Base-by-base conservation (phyloP, 2,797 vertebrate species). In the Trachurus trachurus region DNA sequence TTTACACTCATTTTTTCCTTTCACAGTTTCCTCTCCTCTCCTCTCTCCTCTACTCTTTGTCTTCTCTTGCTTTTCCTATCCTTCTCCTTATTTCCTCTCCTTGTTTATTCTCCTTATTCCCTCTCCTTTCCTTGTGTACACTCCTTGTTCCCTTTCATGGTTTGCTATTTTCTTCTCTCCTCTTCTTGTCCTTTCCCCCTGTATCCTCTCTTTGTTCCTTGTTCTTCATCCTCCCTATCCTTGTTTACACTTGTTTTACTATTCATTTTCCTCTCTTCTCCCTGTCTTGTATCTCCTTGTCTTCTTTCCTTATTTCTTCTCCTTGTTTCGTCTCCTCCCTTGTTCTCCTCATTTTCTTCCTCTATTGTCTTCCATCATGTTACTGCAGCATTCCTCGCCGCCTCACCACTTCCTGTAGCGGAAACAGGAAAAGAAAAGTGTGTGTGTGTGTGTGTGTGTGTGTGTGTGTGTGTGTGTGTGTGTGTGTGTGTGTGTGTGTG, bases 361-460 rank as follows among this genome's bases (percentile, higher is more conserved):
- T 72, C 71, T 17, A 15, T 70, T 9, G n/a, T 72, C 47, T 85
- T 87, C 84, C 86, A 89, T 77, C 78, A 80, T 86, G 66, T 64
- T 82, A 62, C 16, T 42, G 56, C 6, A 1, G 53, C 88, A 90
- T 91, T 90, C 89, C 84, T 66, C 4, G 2, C 29, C 2, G 17
- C 31, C 16, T 82, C 87, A 88, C 56, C 37, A 40, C 73, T 90
- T 93, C 89, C 88, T 89, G 70, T 64, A 9, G 17, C 56, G 75
- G 40, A 50, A 78, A 78, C 86, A 88, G 88, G 87, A 92, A 91
- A 85, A 67, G 61, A 84, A 84, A 92, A 87, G 76, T 21, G 26
- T 66, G 66, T 56, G 65, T 66, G 76, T 77, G 44, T 40, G 39
- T 40, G 39, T 40, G 39, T 40, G 5, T 39, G 39, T 40, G 45